Evolutionary conservation across 2,797 vertebrate genomes (phyloP).

Genomic region (Macrochelys suwanniensis): DNA sequence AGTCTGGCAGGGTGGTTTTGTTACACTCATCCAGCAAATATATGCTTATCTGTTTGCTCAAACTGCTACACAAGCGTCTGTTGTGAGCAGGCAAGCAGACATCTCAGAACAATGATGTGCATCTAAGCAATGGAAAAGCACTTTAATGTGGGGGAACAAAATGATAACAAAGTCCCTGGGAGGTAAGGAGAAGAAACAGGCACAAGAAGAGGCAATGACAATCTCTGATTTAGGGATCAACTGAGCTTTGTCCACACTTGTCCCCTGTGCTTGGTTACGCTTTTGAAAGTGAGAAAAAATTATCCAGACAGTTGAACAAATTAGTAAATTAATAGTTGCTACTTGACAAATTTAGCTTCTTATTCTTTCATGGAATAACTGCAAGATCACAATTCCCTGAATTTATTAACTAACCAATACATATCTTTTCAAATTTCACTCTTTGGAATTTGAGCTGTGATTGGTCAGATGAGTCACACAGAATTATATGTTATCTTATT

Average conservation of each 20-base stretch:
- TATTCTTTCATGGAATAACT: neutral
- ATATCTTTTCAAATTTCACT: neutral
- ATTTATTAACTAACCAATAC: neutral
- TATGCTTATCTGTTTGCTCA: neutral
- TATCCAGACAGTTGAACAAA: neutral
- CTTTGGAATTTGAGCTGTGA: neutral
- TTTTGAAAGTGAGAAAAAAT: neutral
- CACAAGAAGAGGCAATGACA: neutral
- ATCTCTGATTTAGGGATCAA: neutral
- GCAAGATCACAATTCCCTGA: neutral
- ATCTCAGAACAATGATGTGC: neutral
- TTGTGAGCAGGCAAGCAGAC: neutral
- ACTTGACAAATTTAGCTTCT: neutral
- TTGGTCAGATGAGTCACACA: neutral
- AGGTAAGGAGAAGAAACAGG: neutral
- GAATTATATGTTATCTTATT: neutral
- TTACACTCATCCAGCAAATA: neutral
- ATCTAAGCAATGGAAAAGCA: neutral
- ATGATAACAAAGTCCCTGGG: neutral
- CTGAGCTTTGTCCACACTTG: rapidly evolving
- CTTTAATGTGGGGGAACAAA: neutral
- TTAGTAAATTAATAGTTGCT: neutral
- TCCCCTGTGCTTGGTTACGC: neutral
- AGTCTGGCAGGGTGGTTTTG: neutral
- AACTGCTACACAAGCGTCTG: neutral